Evolutionary conservation across 2,888 invertebrate genomes (phyloP).

Genomic region (Abrostola triplasia): DNA sequence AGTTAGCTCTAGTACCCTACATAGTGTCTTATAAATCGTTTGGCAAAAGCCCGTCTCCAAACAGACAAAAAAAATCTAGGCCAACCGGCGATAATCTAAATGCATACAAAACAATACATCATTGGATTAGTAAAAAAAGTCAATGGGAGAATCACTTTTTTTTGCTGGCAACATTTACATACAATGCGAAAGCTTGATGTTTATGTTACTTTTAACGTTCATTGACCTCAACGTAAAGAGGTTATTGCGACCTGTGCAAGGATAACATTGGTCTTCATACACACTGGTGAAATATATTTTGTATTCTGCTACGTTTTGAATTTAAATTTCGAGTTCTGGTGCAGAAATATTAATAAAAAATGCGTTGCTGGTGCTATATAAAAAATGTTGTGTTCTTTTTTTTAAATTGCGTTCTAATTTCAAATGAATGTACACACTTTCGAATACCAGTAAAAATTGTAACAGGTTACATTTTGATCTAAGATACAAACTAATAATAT

Average conservation of each 20-base stretch:
- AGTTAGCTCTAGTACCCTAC: conserved; percentile 5
- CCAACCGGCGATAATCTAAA: conserved; percentile 37
- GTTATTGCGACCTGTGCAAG: conserved; percentile 54
- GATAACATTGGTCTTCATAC: conserved; percentile 40
- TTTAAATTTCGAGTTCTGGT: conserved; percentile 32
- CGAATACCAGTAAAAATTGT: conserved; percentile 13
- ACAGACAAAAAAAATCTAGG: conserved; percentile 42
- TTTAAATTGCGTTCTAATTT: too few species aligned
- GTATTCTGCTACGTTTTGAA: conserved; percentile 35
- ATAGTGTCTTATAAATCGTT: conserved; percentile 11
- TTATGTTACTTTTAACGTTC: conserved; percentile 44
- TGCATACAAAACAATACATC: conserved; percentile 55
- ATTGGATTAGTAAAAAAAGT: conserved; percentile 41
- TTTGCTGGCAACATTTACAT: conserved; percentile 61
- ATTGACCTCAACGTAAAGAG: conserved; percentile 52
- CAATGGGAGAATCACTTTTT: conserved; percentile 41
- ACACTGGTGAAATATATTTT: conserved; percentile 24
- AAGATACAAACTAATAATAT: conserved; percentile 20
- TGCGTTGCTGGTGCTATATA: conserved; percentile 4
- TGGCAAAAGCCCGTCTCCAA: conserved; percentile 24
- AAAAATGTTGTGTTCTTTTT: background rate
- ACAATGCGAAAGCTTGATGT: conserved; percentile 59
- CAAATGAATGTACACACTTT: conserved; percentile 32
- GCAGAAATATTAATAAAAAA: conserved; percentile 26
- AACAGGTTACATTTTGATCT: conserved; percentile 16